Conservation (phyloP, 1,140 invertebrate species). For the Arctopsyche grandis region DNA sequence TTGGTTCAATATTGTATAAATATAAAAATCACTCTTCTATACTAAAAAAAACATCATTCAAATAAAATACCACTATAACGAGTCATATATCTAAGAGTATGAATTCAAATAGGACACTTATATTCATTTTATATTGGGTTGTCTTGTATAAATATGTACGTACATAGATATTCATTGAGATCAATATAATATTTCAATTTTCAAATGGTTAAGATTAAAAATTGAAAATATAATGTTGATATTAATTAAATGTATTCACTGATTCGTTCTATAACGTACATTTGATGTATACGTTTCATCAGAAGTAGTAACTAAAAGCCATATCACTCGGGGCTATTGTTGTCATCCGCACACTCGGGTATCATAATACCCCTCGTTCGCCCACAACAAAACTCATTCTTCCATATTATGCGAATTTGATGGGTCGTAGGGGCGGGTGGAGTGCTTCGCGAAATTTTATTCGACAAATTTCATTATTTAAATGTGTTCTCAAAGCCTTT, state of each 20-base stretch:
- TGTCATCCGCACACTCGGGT: conserved; percentile 43
- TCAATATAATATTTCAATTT: no score
- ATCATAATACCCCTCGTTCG: neutral
- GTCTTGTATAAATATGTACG: no score
- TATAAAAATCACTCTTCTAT: no score
- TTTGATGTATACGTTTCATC: conserved; percentile 46
- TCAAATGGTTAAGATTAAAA: no score
- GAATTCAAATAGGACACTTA: no score
- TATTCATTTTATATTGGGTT: no score
- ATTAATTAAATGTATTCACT: neutral
- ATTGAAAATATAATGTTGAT: no score
- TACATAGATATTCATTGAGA: no score
- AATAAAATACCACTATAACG: no score
- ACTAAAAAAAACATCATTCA: no score
- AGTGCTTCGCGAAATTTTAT: neutral
- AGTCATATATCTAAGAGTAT: no score
- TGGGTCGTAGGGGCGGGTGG: conserved; percentile 7
- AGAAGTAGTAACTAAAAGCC: conserved; percentile 47
- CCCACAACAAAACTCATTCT: neutral
- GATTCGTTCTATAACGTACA: conserved; percentile 24
- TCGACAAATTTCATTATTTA: conserved; percentile 15
- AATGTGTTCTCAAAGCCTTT: neutral
- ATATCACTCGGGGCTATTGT: conserved; percentile 46
- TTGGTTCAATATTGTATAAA: neutral
- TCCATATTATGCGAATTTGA: conserved; percentile 1